These are phyloP conservation scores for Drosophila ogumai DNA, from an alignment of 1,140 invertebrate species.

Conservation along the genomic window DNA sequence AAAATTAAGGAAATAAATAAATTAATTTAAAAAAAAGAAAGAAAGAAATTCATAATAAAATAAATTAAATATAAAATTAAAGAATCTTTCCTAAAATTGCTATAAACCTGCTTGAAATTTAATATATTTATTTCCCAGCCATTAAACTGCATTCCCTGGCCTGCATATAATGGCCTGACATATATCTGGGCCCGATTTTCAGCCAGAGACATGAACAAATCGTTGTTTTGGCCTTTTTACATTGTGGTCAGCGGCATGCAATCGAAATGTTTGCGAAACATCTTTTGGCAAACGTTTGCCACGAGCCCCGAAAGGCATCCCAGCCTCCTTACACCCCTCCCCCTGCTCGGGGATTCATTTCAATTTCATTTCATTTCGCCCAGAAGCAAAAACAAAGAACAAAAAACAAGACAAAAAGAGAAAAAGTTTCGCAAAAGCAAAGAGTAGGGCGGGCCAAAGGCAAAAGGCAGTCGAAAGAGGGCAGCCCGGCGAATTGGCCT, in stretches of 20 bases:
- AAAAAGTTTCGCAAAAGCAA: constrained; percentile 41
- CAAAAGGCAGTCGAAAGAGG: constrained; percentile 27
- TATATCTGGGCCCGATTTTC: constrained; percentile 7
- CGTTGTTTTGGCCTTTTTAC: constrained; percentile 10
- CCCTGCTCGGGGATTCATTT: background rate
- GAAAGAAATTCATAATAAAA: too few species aligned
- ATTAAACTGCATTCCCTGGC: background rate
- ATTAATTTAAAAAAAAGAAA: too few species aligned
- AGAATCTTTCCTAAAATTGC: background rate
- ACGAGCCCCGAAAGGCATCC: constrained; percentile 61
- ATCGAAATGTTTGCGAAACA: constrained; percentile 71
- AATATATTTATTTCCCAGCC: background rate
- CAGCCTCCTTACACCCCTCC: background rate
- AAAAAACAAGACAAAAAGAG: constrained; percentile 2
- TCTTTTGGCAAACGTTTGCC: constrained; percentile 64
- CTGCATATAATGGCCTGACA: background rate
- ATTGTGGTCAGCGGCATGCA: constrained; percentile 46
- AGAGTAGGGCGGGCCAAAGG: constrained; percentile 14
- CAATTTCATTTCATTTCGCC: constrained; percentile 72
- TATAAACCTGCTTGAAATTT: background rate
- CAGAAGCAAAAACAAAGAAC: constrained; percentile 4
- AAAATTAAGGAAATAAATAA: background rate
- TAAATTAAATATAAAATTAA: background rate
- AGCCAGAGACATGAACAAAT: constrained; percentile 25
- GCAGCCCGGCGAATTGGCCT: constrained; percentile 76